These are phyloP conservation scores for Chymomyza costata DNA, from an alignment of 1,140 invertebrate genomes.

Conservation along the genomic window DNA sequence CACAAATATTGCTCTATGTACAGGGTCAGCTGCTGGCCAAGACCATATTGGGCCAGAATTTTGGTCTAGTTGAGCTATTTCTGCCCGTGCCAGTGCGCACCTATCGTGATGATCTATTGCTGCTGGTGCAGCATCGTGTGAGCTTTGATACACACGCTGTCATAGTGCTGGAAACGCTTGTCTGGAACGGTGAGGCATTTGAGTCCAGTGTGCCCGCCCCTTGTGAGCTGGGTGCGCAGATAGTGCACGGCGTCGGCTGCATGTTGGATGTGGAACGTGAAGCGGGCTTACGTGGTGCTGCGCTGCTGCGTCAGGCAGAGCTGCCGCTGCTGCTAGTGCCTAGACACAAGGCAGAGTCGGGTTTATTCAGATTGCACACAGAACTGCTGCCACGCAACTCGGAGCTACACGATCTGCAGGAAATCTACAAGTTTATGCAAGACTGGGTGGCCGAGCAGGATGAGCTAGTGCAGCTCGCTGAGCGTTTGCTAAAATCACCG, in stretches of 20 bases:
- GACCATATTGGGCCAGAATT: slow-evolving; percentile 68
- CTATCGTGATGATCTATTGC: slow-evolving; percentile 76
- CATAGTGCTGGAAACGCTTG: slow-evolving; percentile 75
- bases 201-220: slow-evolving; percentile 74
- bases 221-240: slow-evolving; percentile 65
- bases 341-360: slow-evolving; percentile 43
- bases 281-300: slow-evolving; percentile 55
- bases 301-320: slow-evolving; percentile 50
- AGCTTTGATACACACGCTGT: slow-evolving; percentile 73
- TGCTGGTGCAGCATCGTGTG: slow-evolving; percentile 76
- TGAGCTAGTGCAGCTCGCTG: slow-evolving; percentile 13
- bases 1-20: slow-evolving; percentile 74
- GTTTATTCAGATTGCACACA: slow-evolving; percentile 56
- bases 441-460: slow-evolving; percentile 59
- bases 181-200: slow-evolving; percentile 76
- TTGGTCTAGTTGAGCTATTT: slow-evolving; percentile 71
- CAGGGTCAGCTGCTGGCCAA: slow-evolving; percentile 55
- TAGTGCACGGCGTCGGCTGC: slow-evolving; percentile 64
- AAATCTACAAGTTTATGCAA: slow-evolving; percentile 61
- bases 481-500: slow-evolving; percentile 7
- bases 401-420: slow-evolving; percentile 60
- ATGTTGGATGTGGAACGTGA: slow-evolving; percentile 67
- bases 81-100: slow-evolving; percentile 75
- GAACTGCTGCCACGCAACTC: slow-evolving; percentile 55
- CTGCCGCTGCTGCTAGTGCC: slow-evolving; percentile 71